Percentiles rank a stretch among this genome's conserved stretches.
These are phyloP conservation scores for Cheilosia pagana DNA, from an alignment of 2,888 invertebrate genomes.

Conservation along the genomic window DNA sequence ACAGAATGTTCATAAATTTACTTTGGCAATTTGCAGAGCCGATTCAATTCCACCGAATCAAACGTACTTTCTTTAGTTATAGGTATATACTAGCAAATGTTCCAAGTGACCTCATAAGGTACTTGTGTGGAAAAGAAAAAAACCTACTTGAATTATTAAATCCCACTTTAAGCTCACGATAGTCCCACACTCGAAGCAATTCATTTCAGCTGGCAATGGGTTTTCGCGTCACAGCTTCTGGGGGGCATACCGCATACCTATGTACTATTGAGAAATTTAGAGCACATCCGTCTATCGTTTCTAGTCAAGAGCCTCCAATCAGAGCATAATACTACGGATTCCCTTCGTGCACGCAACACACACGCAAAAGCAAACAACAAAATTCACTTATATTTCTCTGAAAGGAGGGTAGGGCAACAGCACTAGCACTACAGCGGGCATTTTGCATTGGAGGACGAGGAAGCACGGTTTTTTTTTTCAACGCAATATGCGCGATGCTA, in stretches of 20 bases:
- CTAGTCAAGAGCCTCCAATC: background rate
- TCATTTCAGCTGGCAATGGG: too few species aligned
- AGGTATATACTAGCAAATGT: background rate
- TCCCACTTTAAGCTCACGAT: background rate
- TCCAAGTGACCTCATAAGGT: background rate
- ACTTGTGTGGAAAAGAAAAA: background rate
- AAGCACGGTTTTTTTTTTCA: conserved; percentile 32
- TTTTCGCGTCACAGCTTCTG: too few species aligned
- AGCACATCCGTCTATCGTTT: background rate
- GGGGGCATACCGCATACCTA: background rate
- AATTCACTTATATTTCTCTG: background rate
- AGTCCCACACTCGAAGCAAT: too few species aligned
- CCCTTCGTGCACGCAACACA: background rate
- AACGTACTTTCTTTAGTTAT: background rate
- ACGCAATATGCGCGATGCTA: conserved; percentile 39
- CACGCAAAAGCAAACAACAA: conserved; percentile 19
- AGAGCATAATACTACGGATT: background rate
- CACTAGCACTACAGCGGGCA: conserved; percentile 51
- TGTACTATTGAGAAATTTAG: background rate
- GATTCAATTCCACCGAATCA: background rate
- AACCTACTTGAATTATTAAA: background rate
- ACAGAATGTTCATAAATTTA: background rate
- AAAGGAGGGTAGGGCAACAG: conserved; percentile 52
- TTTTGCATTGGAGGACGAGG: conserved; percentile 44
- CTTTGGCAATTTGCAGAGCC: background rate